Evolutionary conservation across 2,113 vertebrate species (phyloP), one percentile per base, ranked within the genome.

Genomic region (Ardeotis arabs): DNA sequence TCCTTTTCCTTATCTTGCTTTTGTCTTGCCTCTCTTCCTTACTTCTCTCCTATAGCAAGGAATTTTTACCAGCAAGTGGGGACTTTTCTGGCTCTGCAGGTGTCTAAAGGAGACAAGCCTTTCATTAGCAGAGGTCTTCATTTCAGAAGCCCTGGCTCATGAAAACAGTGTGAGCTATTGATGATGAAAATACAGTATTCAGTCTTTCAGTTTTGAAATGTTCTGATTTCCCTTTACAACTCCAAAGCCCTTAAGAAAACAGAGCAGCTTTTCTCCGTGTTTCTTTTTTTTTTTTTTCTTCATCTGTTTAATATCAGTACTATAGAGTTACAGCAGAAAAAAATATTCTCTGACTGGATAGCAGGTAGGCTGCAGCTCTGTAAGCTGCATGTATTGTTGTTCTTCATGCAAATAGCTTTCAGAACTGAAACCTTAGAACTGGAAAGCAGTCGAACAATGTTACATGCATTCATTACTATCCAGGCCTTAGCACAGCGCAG

Each of bases 381-480:
- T 37, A 45, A 82, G 50, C 27, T 88, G 63, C 29, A 7, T 19
- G 1, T 47, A 3, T 31, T n/a, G 22, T 4, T 84, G 20, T 56
- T 88, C 45, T 83, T 66, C 68, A 22, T 45, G 50, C 50, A 50
- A 21, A 55, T 33, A 70, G 23, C 60, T 92, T 78, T 70, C 52
- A 81, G 50, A 86, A 27, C 7, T 33, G 79, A 92, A 78, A 49
- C 23, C 5, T 35, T 73, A 21, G 9, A 28, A 44, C 39, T 14
- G 66, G 49, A 60, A 84, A 79, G 19, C 0, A 0, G 33, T 76
- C 45, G 9, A 31, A 4, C 33, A 45, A 1, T 18, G 22, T 52
- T 85, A 9, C 13, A 6, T 73, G 59, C 6, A 18, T 73, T 53
- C 3, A 0, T 73, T 90, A 13, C 37, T 53, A 0, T 45, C 35